Evolutionary conservation across 2,797 vertebrate species (phyloP).

Genomic region (Gymnocypris eckloni): DNA sequence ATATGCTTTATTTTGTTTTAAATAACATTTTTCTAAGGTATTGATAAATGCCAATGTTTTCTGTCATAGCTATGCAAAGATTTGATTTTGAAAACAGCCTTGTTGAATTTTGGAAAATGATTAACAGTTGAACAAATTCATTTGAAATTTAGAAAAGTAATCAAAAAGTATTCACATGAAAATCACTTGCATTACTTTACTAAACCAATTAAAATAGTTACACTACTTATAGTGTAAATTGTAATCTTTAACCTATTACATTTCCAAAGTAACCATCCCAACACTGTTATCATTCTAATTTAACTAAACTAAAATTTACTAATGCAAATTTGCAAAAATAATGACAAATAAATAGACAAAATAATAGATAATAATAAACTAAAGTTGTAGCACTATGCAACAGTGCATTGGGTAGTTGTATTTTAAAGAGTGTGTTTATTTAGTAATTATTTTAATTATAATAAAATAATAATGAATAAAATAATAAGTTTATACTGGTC

Average conservation of each 20-base stretch:
- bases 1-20: too few relatives aligned
- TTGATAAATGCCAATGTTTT: background rate
- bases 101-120: background rate
- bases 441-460: background rate
- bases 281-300: too few relatives aligned
- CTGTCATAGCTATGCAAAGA: background rate
- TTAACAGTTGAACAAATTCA: background rate
- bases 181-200: too few relatives aligned
- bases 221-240: too few relatives aligned
- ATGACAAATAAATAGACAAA: background rate
- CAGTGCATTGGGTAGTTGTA: background rate
- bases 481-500: background rate
- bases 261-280: background rate
- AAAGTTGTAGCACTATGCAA: background rate
- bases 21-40: too few relatives aligned
- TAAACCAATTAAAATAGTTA: too few relatives aligned
- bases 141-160: background rate
- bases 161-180: background rate
- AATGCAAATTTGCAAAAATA: too few relatives aligned
- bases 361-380: background rate
- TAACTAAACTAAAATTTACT: too few relatives aligned
- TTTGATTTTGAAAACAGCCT: background rate
- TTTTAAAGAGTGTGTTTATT: background rate
- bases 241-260: too few relatives aligned
- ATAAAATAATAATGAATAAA: background rate